These are phyloP conservation scores for Phalacrocorax brasilianus DNA, from an alignment of 2,113 vertebrate genomes.

Conservation along the genomic window DNA sequence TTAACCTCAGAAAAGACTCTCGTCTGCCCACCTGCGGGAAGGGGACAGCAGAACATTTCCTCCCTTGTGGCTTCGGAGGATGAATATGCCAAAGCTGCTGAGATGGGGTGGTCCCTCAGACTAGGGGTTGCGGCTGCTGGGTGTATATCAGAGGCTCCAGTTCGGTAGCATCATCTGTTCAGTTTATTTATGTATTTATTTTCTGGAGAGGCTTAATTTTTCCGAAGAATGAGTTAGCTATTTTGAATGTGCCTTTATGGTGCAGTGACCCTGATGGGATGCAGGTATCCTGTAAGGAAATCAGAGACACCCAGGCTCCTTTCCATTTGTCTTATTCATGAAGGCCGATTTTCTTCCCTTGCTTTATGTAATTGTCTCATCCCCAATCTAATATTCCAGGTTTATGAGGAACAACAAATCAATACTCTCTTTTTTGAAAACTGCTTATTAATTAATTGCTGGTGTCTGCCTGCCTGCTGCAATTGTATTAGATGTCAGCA, in stretches of 20 bases:
- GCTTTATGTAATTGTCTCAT: slow-evolving; percentile 22
- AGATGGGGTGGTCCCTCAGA: neutral
- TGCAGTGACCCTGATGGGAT: neutral
- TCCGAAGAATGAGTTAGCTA: neutral
- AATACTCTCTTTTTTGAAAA: slow-evolving; percentile 35
- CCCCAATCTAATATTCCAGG: slow-evolving; percentile 39
- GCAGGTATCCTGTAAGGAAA: neutral
- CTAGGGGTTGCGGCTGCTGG: neutral
- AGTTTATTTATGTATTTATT: neutral
- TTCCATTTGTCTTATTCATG: neutral
- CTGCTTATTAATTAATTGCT: slow-evolving; percentile 46
- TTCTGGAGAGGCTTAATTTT: neutral
- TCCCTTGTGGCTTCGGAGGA: neutral
- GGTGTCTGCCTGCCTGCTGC: neutral
- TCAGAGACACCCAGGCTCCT: neutral
- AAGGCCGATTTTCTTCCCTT: slow-evolving; percentile 13
- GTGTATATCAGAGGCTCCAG: neutral
- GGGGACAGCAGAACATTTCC: neutral
- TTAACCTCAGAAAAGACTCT: no score
- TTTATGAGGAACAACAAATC: slow-evolving; percentile 64
- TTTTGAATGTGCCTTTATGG: neutral
- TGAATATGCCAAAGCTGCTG: neutral
- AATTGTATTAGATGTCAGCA: slow-evolving; percentile 36
- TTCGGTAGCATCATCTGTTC: neutral
- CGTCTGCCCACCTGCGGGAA: neutral